These are phyloP conservation scores for Poliocrania exsul DNA, from an alignment of 2,797 vertebrate genomes.

Conservation along the genomic window DNA sequence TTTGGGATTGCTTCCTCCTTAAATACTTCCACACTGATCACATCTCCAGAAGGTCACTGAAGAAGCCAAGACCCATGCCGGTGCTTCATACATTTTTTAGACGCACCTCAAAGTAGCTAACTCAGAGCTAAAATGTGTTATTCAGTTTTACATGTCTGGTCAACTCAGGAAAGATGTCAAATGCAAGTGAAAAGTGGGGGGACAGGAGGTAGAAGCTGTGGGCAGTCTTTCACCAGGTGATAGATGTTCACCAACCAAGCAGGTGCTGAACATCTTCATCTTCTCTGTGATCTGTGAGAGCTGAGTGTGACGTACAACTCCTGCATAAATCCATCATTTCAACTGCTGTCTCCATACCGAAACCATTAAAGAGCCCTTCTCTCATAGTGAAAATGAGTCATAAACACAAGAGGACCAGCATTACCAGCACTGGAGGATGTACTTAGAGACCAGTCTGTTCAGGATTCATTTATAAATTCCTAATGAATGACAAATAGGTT, in stretches of 20 bases:
- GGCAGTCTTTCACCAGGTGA: neutral
- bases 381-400: neutral
- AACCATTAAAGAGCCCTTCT: neutral
- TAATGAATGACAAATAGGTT: neutral
- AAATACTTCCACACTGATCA: neutral
- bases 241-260: neutral
- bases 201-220: neutral
- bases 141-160: neutral
- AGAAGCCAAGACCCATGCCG: neutral
- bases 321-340: neutral
- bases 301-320: neutral
- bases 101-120: constrained; percentile 6
- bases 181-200: neutral
- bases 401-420: neutral
- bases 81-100: constrained; percentile 41
- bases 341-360: neutral
- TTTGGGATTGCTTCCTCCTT: neutral
- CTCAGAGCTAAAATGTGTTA: constrained; percentile 16
- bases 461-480: neutral
- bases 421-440: neutral
- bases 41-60: neutral
- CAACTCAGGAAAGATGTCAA: constrained; percentile 22
- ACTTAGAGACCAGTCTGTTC: neutral
- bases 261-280: neutral
- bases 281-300: neutral